Evolutionary conservation across 2,888 invertebrate species (phyloP), one percentile per base, ranked within the genome.

Genomic region (Pandemis cinnamomeana): DNA sequence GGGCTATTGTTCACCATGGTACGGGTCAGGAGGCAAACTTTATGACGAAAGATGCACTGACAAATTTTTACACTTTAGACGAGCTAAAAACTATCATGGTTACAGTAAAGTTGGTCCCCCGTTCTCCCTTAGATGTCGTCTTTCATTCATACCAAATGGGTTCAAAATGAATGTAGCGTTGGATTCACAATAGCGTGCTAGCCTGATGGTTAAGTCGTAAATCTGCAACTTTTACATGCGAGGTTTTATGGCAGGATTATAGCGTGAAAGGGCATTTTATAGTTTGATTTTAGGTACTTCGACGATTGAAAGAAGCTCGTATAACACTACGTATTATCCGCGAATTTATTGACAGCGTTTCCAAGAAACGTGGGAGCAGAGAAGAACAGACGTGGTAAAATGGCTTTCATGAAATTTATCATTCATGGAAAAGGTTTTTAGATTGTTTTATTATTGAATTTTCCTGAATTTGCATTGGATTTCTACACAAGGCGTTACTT

Each of bases 21-120:
- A 36, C 13, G 68, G 72, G 69, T 61, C 73, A 70, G 51, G 20
- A 42, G 55, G 36, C 48, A 60, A 44, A 53, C 5, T 69, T 73
- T 66, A 73, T 66, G 60, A 51, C 66, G 44, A 61, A 41, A 67
- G 41, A 41, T 48, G 64, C 27, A 48, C 46, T 11, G 27, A 13
- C n/a, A 58, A 10, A 20, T 4, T 8, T 58, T 10, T 20, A 36
- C 27, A 36, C 27, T 7, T 53, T 7, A 5, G n/a, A 15, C n/a
- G 6, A 15, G 53, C 53, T 3, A 5, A 5, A 1, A 15, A 44
- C 44, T 44, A 44, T 0, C 44, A 8, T 7, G 44, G 7, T 44
- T 44, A 8, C 27, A 36, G 4, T 36, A 4, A 36, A 36, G 27
- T 36, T 36, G 27, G 27, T 36, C 27, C 5, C 13, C 3, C 11